Evolutionary conservation across 1,140 invertebrate genomes (phyloP).

Genomic region (Drosophila carrolli): DNA sequence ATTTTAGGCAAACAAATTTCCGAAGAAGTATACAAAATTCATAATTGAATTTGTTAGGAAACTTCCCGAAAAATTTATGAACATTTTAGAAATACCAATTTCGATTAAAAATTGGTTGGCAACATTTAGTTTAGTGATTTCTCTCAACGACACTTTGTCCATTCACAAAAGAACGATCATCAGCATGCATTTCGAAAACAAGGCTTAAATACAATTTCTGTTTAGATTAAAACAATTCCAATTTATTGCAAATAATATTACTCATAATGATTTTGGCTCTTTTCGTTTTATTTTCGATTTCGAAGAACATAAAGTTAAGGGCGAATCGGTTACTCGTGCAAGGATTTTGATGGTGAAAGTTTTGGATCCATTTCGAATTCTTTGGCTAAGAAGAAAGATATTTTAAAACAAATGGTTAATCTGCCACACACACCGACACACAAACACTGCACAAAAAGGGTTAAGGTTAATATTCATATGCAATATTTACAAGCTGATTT

Average conservation of each 20-base stretch:
- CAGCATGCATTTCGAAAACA: slow-evolving; percentile 30
- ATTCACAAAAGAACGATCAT: neutral
- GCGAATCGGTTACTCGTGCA: slow-evolving; percentile 84
- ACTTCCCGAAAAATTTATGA: too few species aligned
- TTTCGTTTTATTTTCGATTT: slow-evolving; percentile 22
- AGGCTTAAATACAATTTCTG: neutral
- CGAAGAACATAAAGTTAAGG: slow-evolving; percentile 68
- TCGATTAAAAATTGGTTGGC: too few species aligned
- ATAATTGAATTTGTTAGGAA: too few species aligned
- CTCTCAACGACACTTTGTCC: too few species aligned
- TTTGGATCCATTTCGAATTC: slow-evolving; percentile 33
- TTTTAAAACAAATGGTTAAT: slow-evolving; percentile 39
- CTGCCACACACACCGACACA: slow-evolving; percentile 22
- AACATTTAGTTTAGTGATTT: too few species aligned
- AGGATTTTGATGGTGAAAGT: slow-evolving; percentile 64
- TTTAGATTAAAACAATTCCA: slow-evolving; percentile 55
- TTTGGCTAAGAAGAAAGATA: slow-evolving; percentile 26
- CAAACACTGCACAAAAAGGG: slow-evolving; percentile 14
- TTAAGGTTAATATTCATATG: slow-evolving; percentile 46
- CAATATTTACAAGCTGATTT: slow-evolving; percentile 61
- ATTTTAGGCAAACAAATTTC: too few species aligned
- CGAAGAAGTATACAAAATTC: too few species aligned
- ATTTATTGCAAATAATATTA: slow-evolving; percentile 67
- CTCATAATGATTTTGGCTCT: slow-evolving; percentile 22
- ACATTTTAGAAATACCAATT: too few species aligned